These are phyloP conservation scores for Cyanoderma ruficeps DNA, from an alignment of 2,113 vertebrate species.

Conservation along the genomic window DNA sequence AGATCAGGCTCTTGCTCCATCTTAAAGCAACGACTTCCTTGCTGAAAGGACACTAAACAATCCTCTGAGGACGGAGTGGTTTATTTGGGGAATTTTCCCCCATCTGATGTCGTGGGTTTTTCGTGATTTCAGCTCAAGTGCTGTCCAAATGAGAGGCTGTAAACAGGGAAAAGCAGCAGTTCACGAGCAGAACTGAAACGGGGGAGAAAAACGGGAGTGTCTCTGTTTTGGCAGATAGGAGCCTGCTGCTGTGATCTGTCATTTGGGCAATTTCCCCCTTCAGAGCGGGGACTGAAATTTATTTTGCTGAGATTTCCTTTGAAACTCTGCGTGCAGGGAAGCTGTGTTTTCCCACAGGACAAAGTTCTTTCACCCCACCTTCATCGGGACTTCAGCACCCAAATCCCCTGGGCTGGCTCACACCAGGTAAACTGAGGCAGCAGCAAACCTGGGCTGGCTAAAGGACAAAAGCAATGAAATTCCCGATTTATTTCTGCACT, in stretches of 20 bases:
- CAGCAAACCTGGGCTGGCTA: constrained; percentile 61
- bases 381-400: constrained; percentile 61
- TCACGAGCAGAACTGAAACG: background rate
- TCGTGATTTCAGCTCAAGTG: background rate
- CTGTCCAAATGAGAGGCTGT: background rate
- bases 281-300: constrained; percentile 5
- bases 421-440: constrained; percentile 63
- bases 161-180: background rate
- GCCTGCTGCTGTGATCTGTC: constrained; percentile 37
- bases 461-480: constrained; percentile 74
- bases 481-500: constrained; percentile 71
- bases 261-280: constrained; percentile 45
- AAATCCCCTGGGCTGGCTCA: constrained; percentile 29
- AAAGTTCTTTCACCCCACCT: constrained; percentile 57
- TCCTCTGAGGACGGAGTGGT: background rate
- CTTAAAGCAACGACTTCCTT: background rate
- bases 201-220: background rate
- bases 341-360: constrained; percentile 76
- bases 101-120: background rate
- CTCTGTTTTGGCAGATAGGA: constrained; percentile 47
- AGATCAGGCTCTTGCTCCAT: background rate
- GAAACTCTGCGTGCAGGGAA: constrained; percentile 61
- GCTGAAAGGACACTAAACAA: background rate
- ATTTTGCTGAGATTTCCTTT: constrained; percentile 50
- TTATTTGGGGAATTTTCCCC: background rate